Evolutionary conservation across 2,113 vertebrate genomes (phyloP).

Genomic region (Marmota flaviventris): DNA sequence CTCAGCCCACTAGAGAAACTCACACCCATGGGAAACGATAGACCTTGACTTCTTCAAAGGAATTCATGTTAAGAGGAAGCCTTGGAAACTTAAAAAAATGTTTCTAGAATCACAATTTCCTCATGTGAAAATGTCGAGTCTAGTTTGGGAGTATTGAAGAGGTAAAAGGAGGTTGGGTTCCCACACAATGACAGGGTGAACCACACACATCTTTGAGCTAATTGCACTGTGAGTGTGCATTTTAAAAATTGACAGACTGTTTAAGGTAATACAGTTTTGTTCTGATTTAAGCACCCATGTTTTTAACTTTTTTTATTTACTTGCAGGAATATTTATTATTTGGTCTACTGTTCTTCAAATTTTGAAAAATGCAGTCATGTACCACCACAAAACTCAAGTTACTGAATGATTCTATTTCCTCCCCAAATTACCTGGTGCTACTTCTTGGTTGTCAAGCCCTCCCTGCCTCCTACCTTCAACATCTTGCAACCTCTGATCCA

Average conservation of each 20-base stretch:
- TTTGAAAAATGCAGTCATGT: background rate
- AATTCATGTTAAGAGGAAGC: background rate
- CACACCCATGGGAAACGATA: background rate
- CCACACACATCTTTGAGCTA: accelerated
- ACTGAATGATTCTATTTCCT: background rate
- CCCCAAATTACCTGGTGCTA: background rate
- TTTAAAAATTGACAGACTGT: background rate
- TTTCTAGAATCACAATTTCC: background rate
- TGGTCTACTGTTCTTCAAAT: background rate
- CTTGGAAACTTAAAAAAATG: background rate
- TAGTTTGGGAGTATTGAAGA: background rate
- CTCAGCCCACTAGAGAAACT: background rate
- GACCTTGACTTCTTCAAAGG: background rate
- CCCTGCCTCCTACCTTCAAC: background rate
- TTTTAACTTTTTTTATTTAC: constrained; percentile 13
- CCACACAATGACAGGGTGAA: background rate
- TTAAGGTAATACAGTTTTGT: background rate
- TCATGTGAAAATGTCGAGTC: constrained; percentile 19
- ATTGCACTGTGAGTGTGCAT: background rate
- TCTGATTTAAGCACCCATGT: background rate
- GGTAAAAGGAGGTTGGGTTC: background rate
- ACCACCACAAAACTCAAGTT: background rate
- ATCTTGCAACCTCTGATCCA: background rate
- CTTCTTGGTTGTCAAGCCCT: background rate
- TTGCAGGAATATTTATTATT: background rate